These are phyloP conservation scores for sheep (Ovis aries) DNA, from an alignment of 2,113 vertebrate genomes.

Conservation along the genomic window DNA sequence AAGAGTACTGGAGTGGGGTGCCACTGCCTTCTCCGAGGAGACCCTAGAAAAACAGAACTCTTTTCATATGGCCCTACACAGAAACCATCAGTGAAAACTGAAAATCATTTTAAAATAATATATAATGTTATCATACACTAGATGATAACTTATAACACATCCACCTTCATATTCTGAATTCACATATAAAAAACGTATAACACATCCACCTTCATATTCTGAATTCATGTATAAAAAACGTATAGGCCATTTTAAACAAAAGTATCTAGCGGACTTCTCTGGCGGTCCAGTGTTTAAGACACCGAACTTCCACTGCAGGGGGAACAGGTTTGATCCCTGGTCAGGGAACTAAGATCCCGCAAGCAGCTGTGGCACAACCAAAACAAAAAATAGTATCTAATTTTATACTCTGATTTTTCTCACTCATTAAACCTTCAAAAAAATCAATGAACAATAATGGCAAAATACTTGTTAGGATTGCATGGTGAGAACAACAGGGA, in stretches of 20 bases:
- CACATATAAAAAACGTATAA: neutral
- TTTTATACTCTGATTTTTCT: neutral
- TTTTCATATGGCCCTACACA: neutral
- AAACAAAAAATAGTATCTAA: neutral
- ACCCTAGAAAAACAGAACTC: neutral
- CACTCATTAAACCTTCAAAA: neutral
- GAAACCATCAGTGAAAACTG: neutral
- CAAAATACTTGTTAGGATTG: neutral
- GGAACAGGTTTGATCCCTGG: neutral
- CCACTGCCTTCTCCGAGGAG: neutral
- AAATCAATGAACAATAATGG: neutral
- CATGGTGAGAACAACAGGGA: neutral
- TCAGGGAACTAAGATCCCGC: neutral
- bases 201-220: neutral
- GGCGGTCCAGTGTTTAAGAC: neutral
- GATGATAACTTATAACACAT: neutral
- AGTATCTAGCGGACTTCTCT: neutral
- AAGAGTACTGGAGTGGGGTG: too few species aligned
- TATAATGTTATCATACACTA: neutral
- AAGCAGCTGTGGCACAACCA: neutral
- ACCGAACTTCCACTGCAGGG: neutral
- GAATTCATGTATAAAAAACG: neutral
- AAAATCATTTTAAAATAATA: neutral
- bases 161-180: neutral
- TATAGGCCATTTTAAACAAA: constrained; percentile 5